These are phyloP conservation scores for Melanophora roralis DNA, from an alignment of 2,888 invertebrate genomes.

Conservation along the genomic window DNA sequence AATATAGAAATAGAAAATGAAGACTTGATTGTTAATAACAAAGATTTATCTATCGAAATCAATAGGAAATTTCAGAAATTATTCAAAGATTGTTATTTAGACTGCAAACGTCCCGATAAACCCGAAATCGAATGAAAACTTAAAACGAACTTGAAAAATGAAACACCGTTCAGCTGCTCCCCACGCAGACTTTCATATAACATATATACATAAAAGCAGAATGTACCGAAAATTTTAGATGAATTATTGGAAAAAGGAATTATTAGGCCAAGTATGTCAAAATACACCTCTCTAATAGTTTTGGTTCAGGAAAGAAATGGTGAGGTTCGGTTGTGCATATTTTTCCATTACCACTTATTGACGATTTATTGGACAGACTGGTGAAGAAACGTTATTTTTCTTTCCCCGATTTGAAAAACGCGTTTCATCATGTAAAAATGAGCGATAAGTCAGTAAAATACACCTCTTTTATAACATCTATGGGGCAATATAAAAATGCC, in stretches of 20 bases:
- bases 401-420: slow-evolving; percentile 46
- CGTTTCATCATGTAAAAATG: slow-evolving; percentile 12
- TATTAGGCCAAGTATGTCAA: slow-evolving; percentile 33
- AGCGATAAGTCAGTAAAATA: slow-evolving; percentile 41
- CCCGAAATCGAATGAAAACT: slow-evolving; percentile 34
- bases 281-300: slow-evolving; percentile 43
- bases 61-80: background rate
- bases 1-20: background rate
- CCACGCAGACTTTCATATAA: slow-evolving; percentile 31
- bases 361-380: slow-evolving; percentile 38
- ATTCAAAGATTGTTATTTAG: slow-evolving; percentile 6
- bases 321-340: slow-evolving; percentile 16
- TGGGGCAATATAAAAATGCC: slow-evolving; percentile 44
- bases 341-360: slow-evolving; percentile 49
- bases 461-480: slow-evolving; percentile 48
- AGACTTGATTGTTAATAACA: background rate
- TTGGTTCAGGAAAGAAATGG: slow-evolving; percentile 30
- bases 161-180: slow-evolving; percentile 35
- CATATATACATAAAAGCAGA: slow-evolving; percentile 31
- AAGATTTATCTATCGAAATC: background rate
- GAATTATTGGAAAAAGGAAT: slow-evolving; percentile 32
- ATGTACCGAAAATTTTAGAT: slow-evolving; percentile 37
- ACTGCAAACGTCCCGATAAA: slow-evolving; percentile 35
- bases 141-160: slow-evolving; percentile 1
- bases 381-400: slow-evolving; percentile 23